A percentile compares a stretch with the other conserved stretches of the same genome.
phyloP scores from a whole-genome alignment of 2,113 vertebrate genomes.

The Gadus chalcogrammus region DNA sequence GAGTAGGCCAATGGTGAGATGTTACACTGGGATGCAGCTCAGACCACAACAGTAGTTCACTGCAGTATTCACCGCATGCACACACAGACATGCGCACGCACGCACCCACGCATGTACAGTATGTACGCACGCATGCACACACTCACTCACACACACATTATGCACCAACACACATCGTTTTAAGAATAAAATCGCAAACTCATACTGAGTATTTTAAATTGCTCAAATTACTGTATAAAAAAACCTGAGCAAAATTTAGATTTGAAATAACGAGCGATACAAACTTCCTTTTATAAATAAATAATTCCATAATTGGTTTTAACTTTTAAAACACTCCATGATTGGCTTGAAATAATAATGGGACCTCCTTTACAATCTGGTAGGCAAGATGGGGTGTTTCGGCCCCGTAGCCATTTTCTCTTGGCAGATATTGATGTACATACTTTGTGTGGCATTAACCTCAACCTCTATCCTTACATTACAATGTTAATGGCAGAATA shows the following conservation, averaged over 20 bases:
- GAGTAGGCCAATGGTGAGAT: slow-evolving; percentile 27
- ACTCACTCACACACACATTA: too few relatives aligned
- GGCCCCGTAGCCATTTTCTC: slow-evolving; percentile 41
- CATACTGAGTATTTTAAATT: too few relatives aligned
- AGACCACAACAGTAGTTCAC: slow-evolving; percentile 18
- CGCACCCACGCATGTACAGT: too few relatives aligned
- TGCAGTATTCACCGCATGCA: too few relatives aligned
- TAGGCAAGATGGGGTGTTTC: slow-evolving; percentile 40
- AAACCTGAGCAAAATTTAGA: too few relatives aligned
- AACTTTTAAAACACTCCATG: background rate
- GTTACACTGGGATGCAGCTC: slow-evolving; percentile 33
- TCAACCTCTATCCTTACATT: slow-evolving; percentile 46
- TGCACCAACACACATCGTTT: too few relatives aligned
- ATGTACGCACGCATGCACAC: too few relatives aligned
- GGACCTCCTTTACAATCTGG: slow-evolving; percentile 36
- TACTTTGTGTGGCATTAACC: slow-evolving; percentile 51
- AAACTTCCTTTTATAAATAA: background rate
- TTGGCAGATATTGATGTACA: slow-evolving; percentile 54
- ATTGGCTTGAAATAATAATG: background rate
- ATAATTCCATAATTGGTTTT: background rate
- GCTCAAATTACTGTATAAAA: too few relatives aligned
- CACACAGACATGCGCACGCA: too few relatives aligned
- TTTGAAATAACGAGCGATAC: too few relatives aligned
- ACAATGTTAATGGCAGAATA: slow-evolving; percentile 46
- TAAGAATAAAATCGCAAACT: too few relatives aligned